Percentiles rank a stretch among this genome's conserved stretches.
Evolutionary conservation across 2,113 vertebrate genomes (phyloP).

Genomic region (Phalacrocorax brasilianus): DNA sequence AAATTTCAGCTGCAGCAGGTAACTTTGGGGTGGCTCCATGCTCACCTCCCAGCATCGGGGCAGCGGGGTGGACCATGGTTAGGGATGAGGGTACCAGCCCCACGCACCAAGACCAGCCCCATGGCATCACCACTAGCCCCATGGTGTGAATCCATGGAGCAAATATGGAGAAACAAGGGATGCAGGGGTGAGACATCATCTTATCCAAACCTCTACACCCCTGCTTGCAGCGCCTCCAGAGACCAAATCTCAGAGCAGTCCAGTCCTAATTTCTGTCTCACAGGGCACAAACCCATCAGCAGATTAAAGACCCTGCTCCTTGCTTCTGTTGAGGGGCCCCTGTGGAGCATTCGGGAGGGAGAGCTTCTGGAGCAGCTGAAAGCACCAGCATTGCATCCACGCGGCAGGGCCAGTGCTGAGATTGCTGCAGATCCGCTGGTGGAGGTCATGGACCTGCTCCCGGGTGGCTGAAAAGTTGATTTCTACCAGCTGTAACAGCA

Average conservation of each 20-base stretch:
- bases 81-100: neutral
- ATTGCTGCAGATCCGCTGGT: neutral
- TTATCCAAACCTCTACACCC: no score
- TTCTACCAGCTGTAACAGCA: neutral
- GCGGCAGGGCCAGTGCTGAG: fast-evolving
- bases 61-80: neutral
- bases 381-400: neutral
- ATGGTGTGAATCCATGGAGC: neutral
- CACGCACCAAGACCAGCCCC: neutral
- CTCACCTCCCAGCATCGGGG: neutral
- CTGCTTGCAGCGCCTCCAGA: neutral
- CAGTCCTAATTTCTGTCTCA: neutral
- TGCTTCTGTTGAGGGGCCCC: neutral
- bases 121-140: neutral
- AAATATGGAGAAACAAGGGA: neutral
- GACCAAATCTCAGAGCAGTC: neutral
- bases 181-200: neutral
- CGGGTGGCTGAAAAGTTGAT: neutral
- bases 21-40: neutral
- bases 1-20: neutral
- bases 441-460: neutral
- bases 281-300: neutral
- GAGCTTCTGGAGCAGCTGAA: neutral
- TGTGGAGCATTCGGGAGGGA: neutral
- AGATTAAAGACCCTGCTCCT: neutral